phyloP scores from a whole-genome alignment of 2,113 vertebrate genomes.

The Mesembrinibis cayennensis region DNA sequence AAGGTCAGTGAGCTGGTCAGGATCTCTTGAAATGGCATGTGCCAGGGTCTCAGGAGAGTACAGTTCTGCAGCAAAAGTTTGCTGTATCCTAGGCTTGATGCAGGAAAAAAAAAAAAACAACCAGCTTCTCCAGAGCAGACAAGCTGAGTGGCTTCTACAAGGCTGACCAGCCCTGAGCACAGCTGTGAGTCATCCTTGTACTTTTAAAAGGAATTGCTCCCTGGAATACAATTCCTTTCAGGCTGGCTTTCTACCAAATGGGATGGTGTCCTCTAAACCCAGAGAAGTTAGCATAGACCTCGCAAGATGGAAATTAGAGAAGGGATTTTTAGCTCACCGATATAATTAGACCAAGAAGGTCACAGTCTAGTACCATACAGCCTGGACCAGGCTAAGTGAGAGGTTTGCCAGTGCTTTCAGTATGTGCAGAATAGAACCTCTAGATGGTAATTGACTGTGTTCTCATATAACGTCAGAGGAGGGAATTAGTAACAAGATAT shows the following conservation, averaged over 20 bases:
- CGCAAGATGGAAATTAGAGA: not conserved
- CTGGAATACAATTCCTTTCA: not conserved
- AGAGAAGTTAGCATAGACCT: not conserved
- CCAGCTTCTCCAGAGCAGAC: not conserved
- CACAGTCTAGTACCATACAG: accelerated
- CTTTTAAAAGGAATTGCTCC: not conserved
- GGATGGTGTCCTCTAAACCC: not conserved
- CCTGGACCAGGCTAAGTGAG: not conserved
- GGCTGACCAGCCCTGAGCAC: not conserved
- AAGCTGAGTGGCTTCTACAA: not conserved
- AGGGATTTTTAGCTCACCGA: not conserved
- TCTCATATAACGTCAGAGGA: not conserved
- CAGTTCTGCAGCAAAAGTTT: not conserved
- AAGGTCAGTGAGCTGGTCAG: conserved; percentile 58
- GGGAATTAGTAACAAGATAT: not conserved
- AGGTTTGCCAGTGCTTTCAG: not conserved
- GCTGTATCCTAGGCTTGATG: not conserved
- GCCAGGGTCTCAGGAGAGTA: not conserved
- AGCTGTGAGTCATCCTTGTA: not conserved
- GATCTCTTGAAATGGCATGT: not conserved
- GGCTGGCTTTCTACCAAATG: not conserved
- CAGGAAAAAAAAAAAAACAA: not conserved
- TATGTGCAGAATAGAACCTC: not conserved
- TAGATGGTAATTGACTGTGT: not conserved
- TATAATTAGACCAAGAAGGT: not conserved